These are phyloP conservation scores for Leucania comma DNA, from an alignment of 2,888 invertebrate genomes.

Conservation along the genomic window DNA sequence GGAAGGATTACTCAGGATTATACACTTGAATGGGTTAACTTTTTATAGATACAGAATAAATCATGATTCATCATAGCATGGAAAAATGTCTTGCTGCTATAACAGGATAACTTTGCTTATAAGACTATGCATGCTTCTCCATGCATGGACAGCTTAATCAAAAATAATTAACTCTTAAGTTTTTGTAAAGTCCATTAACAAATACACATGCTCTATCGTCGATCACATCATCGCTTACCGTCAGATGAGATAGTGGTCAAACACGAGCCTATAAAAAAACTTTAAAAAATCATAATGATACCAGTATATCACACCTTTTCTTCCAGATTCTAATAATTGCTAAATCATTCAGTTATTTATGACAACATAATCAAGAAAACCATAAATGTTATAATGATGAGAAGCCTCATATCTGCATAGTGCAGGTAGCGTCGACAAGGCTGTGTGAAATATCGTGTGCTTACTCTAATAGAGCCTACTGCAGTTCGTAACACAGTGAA, in stretches of 20 bases:
- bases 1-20: neutral
- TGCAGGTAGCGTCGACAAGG: constrained; percentile 67
- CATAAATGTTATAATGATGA: neutral
- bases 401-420: constrained; percentile 43
- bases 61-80: constrained; percentile 1
- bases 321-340: neutral
- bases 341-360: constrained; percentile 11
- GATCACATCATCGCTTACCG: too few relatives aligned
- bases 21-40: neutral
- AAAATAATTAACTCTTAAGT: neutral
- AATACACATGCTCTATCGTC: too few relatives aligned
- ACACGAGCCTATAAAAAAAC: too few relatives aligned
- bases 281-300: neutral
- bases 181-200: too few relatives aligned
- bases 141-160: neutral
- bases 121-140: too few relatives aligned
- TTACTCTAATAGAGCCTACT: constrained; percentile 64
- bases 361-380: neutral
- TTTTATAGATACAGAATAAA: constrained; percentile 26
- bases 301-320: constrained; percentile 2
- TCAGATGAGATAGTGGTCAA: neutral
- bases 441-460: constrained; percentile 71
- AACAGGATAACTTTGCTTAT: neutral
- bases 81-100: too few relatives aligned
- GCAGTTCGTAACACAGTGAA: constrained; percentile 68